Evolutionary conservation across 2,888 invertebrate species (phyloP), one percentile per base, ranked within the genome.

Genomic region (Arctia plantaginis): DNA sequence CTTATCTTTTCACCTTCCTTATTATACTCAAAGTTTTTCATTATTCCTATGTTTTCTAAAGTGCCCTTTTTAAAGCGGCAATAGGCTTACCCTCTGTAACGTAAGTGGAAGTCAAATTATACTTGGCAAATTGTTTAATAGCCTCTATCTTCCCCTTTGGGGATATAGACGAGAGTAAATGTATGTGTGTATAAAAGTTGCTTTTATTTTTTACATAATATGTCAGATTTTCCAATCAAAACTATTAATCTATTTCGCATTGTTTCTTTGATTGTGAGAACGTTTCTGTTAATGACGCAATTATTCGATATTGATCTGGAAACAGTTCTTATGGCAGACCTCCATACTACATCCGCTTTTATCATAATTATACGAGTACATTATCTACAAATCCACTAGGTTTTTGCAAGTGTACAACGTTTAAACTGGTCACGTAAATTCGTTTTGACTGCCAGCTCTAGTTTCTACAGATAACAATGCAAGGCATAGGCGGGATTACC

Each of bases 251-350:
- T 47, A 67, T 6, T 67, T 66, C 12, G 1, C 39, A 39, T 66
- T 67, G 67, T 72, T 66, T 72, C 55, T 44, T 33, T 68, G 18
- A 47, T 59, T n/a, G 67, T 51, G 73, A 55, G 68, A 72, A 70
- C 65, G 65, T 69, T 71, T 77, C 71, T 20, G 70, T 75, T 80
- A 80, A 76, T 82, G 77, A 79, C 80, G 84, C 88, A 87, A 87
- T 88, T 79, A 87, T 74, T 33, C 72, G 88, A 88, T 87, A 85
- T 82, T 51, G 79, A 87, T 88, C 86, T 85, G 41, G 47, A 47
- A 78, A 73, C 74, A 30, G 83, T 88, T 87, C 87, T 80, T 87
- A 87, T 75, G 82, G 65, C 69, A 73, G 81, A 80, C 86, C 87
- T 85, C 86, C 82, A 76, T 68, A 74, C 74, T 73, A 47, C 66